phyloP scores from a whole-genome alignment of 2,888 invertebrate genomes.

The Anticlea derivata region DNA sequence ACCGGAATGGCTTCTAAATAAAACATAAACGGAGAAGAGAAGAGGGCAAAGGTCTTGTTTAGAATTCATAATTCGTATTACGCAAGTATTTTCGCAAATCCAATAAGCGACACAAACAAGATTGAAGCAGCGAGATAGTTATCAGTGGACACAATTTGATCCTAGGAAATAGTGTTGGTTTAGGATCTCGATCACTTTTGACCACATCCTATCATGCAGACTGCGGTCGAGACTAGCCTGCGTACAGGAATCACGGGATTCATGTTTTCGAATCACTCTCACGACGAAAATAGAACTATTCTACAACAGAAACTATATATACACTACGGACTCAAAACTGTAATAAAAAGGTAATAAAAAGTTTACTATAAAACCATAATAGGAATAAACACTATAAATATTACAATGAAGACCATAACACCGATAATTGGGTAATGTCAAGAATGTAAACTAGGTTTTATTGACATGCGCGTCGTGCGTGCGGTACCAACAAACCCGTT shows the following conservation, averaged over 20 bases:
- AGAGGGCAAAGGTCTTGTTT: constrained; percentile 25
- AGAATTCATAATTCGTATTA: constrained; percentile 30
- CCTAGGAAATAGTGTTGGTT: constrained; percentile 41
- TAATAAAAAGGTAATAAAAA: constrained; percentile 42
- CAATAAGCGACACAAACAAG: constrained; percentile 27
- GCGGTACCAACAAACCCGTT: constrained; percentile 11
- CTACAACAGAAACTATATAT: constrained; percentile 1
- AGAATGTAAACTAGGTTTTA: constrained; percentile 23
- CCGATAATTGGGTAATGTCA: constrained; percentile 26
- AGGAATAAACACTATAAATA: constrained; percentile 33
- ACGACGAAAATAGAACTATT: constrained; percentile 15
- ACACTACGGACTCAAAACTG: constrained; percentile 22
- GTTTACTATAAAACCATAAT: constrained; percentile 37
- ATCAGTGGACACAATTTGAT: constrained; percentile 37
- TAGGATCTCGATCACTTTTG: constrained; percentile 41
- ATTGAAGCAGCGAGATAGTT: constrained; percentile 18
- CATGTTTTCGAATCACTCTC: constrained; percentile 33
- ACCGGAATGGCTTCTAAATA: constrained; percentile 16
- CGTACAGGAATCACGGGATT: constrained; percentile 33
- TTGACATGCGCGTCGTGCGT: constrained; percentile 25
- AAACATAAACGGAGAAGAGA: constrained; percentile 17
- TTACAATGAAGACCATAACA: constrained; percentile 32
- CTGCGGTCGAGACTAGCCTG: constrained; percentile 43
- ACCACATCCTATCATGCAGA: constrained; percentile 54
- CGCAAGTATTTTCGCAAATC: constrained; percentile 25